A percentile compares a stretch with the other conserved stretches of the same genome.
phyloP scores from a whole-genome alignment of 2,113 vertebrate species.

The Spea bombifrons region DNA sequence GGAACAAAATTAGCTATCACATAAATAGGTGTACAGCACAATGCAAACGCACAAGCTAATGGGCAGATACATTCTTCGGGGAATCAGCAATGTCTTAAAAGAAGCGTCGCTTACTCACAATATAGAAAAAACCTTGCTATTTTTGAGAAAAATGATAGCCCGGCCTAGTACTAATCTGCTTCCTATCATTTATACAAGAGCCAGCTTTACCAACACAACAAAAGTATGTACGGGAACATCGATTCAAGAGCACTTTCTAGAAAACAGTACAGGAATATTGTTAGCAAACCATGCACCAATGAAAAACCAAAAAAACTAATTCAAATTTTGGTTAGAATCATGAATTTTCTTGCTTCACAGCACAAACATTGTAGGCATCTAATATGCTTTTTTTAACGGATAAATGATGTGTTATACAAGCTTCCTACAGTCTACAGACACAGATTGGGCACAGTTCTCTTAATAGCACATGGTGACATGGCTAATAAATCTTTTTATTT shows the following conservation, averaged over 20 bases:
- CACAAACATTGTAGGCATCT: slow-evolving; percentile 72
- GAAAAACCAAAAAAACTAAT: slow-evolving; percentile 67
- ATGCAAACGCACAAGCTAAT: slow-evolving; percentile 63
- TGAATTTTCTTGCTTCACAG: slow-evolving; percentile 72
- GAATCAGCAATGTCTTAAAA: slow-evolving; percentile 55
- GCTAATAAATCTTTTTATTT: slow-evolving; percentile 1
- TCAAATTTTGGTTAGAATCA: slow-evolving; percentile 68
- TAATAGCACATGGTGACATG: slow-evolving; percentile 39
- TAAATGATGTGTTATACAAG: slow-evolving; percentile 66
- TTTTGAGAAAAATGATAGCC: slow-evolving; percentile 65
- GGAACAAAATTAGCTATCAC: slow-evolving; percentile 51
- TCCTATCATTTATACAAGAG: slow-evolving; percentile 56
- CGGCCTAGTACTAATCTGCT: slow-evolving; percentile 56
- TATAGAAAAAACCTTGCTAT: slow-evolving; percentile 62
- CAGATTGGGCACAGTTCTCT: slow-evolving; percentile 61
- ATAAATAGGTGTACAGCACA: slow-evolving; percentile 69
- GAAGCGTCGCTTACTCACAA: slow-evolving; percentile 64
- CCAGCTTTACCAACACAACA: slow-evolving; percentile 54
- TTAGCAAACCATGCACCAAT: slow-evolving; percentile 87
- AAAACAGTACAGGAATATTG: slow-evolving; percentile 73
- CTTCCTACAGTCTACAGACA: slow-evolving; percentile 73
- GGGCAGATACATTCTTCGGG: slow-evolving; percentile 63
- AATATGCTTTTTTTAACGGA: slow-evolving; percentile 60
- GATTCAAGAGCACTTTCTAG: slow-evolving; percentile 63
- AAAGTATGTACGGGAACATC: slow-evolving; percentile 65